phyloP scores from a whole-genome alignment of 2,888 invertebrate species.

The Biston stratarius region DNA sequence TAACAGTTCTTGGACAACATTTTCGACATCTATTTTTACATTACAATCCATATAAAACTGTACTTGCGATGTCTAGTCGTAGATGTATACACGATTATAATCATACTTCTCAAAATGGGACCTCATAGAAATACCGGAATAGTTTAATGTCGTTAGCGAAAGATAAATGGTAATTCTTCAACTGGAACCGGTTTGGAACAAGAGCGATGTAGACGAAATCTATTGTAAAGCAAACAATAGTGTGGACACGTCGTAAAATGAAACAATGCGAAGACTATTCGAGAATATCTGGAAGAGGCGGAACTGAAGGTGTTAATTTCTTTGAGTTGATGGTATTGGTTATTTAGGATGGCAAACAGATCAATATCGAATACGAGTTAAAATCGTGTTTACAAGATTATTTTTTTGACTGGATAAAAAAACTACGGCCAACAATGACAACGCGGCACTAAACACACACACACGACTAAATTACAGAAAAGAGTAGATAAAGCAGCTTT shows the following conservation, averaged over 20 bases:
- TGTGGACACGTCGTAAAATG: conserved; percentile 73
- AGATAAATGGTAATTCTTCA: conserved; percentile 59
- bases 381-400: not conserved
- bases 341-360: conserved; percentile 29
- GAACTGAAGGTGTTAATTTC: conserved; percentile 41
- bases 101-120: conserved; percentile 45
- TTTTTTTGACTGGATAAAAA: too few species aligned
- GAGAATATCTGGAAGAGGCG: conserved; percentile 58
- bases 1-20: too few species aligned
- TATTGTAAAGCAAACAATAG: conserved; percentile 73
- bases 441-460: too few species aligned
- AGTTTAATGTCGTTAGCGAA: conserved; percentile 49
- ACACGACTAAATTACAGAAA: too few species aligned
- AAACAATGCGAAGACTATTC: conserved; percentile 69
- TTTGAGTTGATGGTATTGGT: conserved; percentile 29
- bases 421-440: not conserved
- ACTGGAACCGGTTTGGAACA: conserved; percentile 64
- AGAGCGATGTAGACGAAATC: conserved; percentile 68
- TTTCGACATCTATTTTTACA: not conserved
- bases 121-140: conserved; percentile 45
- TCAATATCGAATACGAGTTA: conserved; percentile 10
- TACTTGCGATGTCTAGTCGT: not conserved
- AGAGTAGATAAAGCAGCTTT: too few species aligned
- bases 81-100: conserved; percentile 43
- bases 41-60: conserved; percentile 6